phyloP scores from a whole-genome alignment of 1,140 invertebrate genomes.

The Macrobrachium nipponense region DNA sequence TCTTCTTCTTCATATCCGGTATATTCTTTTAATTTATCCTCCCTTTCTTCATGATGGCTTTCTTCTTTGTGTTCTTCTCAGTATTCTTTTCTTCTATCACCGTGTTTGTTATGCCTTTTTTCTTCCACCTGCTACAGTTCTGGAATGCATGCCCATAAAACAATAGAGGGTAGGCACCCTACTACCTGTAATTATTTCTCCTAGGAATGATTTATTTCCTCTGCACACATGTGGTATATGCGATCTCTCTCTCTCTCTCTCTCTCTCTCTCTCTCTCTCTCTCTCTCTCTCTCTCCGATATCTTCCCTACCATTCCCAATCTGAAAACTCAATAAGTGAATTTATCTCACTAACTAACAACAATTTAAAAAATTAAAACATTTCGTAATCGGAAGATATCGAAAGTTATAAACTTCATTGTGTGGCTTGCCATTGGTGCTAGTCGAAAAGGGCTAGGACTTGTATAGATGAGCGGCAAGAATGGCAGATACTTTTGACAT shows the following conservation, averaged over 20 bases:
- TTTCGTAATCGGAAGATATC: no score
- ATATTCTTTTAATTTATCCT: not conserved
- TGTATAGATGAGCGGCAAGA: no score
- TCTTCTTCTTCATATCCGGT: not conserved
- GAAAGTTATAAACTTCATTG: no score
- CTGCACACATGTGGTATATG: not conserved
- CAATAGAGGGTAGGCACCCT: no score
- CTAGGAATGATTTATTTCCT: not conserved
- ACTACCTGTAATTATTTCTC: not conserved
- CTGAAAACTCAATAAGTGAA: not conserved
- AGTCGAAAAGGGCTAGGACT: no score
- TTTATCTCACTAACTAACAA: no score
- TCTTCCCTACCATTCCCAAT: not conserved
- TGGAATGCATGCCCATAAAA: not conserved
- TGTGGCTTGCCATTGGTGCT: no score
- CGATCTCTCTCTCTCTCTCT: conserved; percentile 2
- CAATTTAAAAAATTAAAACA: no score
- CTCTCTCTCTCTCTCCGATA: conserved; percentile 1
- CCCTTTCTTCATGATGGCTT: not conserved
- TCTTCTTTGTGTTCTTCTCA: not conserved
- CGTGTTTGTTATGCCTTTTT: not conserved
- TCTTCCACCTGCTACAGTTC: not conserved
- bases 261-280: conserved; percentile 7
- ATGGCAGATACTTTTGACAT: no score
- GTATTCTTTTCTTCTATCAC: not conserved